Evolutionary conservation across 1,140 invertebrate species (phyloP), one percentile per base, ranked within the genome.

Genomic region (Lucilia cuprina): DNA sequence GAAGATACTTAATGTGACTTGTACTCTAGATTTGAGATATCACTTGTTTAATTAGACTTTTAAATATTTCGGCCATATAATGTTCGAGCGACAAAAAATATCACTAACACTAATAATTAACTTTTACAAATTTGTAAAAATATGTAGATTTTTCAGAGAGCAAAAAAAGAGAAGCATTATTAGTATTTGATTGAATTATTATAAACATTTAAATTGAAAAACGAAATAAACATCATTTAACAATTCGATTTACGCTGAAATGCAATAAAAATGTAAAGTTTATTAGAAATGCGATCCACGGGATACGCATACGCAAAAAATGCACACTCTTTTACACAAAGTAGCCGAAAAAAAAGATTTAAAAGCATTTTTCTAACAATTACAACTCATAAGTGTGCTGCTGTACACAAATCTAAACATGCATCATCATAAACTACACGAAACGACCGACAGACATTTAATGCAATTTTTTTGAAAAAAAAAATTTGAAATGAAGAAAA

Each of bases 281-380:
- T 70, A 70, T 70, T 8, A 5, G 65, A 30, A 70, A 21, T 25
- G n/a, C n/a, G 21, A 70, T 9, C 19, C 21, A n/a, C 65, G 65
- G 65, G 65, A 21, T 70, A 70, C 65, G 7, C 5, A 8, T 19
- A 70, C 10, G 19, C n/a, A 21, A 70, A 60, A 60, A 60, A 60
- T 14, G 14, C 55, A 60, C 55, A 17, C 55, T 17, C 14, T 8
- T 10, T 5, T n/a, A n/a, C 7, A 17, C 55, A 60, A 60, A 60
- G 14, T 60, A 14, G n/a, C 14, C 55, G 5, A 60, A 47, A 47
- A 8, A 35, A 47, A 80, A 80, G 41, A 49, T 80, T 80, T 80
- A 80, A 80, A 80, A 80, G 77, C 77, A 80, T 80, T 80, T 80
- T 80, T 49, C 47, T 80, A 80, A 80, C 77, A 80, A 80, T 80